Conservation (phyloP, 2,113 vertebrate species). For the Euleptes europaea region DNA sequence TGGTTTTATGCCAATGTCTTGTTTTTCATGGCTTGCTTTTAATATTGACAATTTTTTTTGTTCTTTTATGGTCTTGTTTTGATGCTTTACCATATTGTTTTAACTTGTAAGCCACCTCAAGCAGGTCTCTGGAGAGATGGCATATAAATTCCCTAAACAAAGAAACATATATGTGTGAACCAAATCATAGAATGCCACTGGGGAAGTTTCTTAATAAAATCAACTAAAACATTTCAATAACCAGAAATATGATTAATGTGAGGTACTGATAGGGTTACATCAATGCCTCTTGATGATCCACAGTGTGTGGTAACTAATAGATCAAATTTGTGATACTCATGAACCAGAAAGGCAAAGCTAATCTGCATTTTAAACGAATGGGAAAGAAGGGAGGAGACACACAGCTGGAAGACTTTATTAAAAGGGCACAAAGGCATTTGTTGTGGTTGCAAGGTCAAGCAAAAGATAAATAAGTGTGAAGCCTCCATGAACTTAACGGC, state of each 20-base stretch:
- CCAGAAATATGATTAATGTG: background rate
- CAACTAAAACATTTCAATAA: background rate
- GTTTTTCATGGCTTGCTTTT: no score
- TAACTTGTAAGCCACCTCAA: no score
- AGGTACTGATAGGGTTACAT: background rate
- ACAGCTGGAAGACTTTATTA: background rate
- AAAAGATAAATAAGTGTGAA: background rate
- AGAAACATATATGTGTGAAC: background rate
- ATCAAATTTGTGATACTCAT: slow-evolving; percentile 13
- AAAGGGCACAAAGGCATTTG: background rate
- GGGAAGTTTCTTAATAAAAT: background rate
- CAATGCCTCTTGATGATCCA: background rate
- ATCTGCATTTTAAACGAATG: slow-evolving; percentile 17
- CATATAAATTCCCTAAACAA: no score
- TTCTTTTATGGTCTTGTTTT: no score
- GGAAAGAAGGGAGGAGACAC: background rate
- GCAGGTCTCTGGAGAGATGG: no score
- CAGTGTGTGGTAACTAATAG: background rate
- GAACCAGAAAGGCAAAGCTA: slow-evolving; percentile 2
- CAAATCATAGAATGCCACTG: background rate
- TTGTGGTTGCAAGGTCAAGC: background rate
- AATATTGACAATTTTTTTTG: no score
- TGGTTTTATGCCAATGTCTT: no score
- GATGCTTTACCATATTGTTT: no score
- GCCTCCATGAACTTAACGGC: background rate